These are phyloP conservation scores for Ichneumoninae sp. DNA, from an alignment of 2,888 invertebrate genomes.

Conservation along the genomic window DNA sequence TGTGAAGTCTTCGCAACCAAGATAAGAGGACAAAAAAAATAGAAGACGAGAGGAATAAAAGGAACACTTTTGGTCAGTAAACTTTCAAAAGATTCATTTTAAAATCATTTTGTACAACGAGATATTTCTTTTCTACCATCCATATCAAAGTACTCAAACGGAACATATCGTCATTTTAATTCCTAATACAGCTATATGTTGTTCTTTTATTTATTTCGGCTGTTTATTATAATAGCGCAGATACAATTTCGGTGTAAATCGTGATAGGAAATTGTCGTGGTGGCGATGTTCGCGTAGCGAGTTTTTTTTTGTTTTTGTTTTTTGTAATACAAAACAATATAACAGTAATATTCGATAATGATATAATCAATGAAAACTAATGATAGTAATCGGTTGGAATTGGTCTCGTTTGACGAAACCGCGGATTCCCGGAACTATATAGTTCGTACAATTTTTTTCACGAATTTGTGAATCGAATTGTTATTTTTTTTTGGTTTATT, in stretches of 20 bases:
- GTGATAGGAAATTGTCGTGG: conserved; percentile 54
- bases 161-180: conserved; percentile 63
- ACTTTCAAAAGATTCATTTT: conserved; percentile 76
- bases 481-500: conserved; percentile 35
- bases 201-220: conserved; percentile 34
- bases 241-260: conserved; percentile 42
- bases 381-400: conserved; percentile 28
- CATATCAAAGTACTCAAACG: conserved; percentile 69
- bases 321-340: conserved; percentile 46
- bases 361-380: conserved; percentile 57
- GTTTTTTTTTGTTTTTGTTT: conserved; percentile 8
- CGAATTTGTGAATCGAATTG: conserved; percentile 30
- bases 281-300: conserved; percentile 36
- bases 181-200: conserved; percentile 50
- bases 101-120: conserved; percentile 76
- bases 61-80: conserved; percentile 51
- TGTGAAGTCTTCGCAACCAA: background rate
- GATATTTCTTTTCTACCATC: conserved; percentile 69
- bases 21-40: background rate
- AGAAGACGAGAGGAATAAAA: background rate
- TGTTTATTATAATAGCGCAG: conserved; percentile 30
- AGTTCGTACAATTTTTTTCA: conserved; percentile 4
- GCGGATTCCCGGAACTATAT: conserved; percentile 3
- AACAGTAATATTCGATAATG: conserved; percentile 58
- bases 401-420: conserved; percentile 54